These are phyloP conservation scores for Aptenodytes forsteri DNA, from an alignment of 2,113 vertebrate genomes.

Conservation along the genomic window DNA sequence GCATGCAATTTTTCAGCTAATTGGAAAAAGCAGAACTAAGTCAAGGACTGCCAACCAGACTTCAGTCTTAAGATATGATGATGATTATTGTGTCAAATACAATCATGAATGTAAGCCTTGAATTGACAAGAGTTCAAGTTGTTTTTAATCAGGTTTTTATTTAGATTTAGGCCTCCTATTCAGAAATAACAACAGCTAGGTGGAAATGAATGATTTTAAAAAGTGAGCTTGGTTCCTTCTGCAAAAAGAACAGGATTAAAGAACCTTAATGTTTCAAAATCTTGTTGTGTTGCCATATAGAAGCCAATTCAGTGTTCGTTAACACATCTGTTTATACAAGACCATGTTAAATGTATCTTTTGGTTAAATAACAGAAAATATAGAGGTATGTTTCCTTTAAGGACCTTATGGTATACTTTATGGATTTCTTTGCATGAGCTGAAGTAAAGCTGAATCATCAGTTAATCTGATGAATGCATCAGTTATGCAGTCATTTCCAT, in stretches of 20 bases:
- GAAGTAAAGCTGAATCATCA: neutral
- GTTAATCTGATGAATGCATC: neutral
- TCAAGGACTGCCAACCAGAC: conserved; percentile 69
- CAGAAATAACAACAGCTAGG: conserved; percentile 50
- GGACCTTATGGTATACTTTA: neutral
- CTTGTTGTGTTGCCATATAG: neutral
- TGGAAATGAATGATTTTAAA: conserved; percentile 38
- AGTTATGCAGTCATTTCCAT: neutral
- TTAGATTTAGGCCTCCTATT: conserved; percentile 46
- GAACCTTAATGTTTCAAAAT: neutral
- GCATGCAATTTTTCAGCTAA: conserved; percentile 72
- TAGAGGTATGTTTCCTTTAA: neutral
- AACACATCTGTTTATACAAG: neutral
- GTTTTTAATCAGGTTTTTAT: conserved; percentile 61
- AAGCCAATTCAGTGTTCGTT: neutral
- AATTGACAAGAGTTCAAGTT: conserved; percentile 60
- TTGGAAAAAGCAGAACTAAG: conserved; percentile 69
- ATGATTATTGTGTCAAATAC: conserved; percentile 77
- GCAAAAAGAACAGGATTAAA: neutral
- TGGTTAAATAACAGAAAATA: neutral
- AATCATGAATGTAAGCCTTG: conserved; percentile 67
- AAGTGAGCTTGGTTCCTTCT: neutral
- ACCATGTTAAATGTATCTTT: neutral
- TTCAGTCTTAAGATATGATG: conserved; percentile 70
- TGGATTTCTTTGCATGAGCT: neutral